A percentile compares a stretch with the other conserved stretches of the same genome.
Evolutionary conservation across 2,797 vertebrate genomes (phyloP).

Genomic region (Phataginus tetradactyla): DNA sequence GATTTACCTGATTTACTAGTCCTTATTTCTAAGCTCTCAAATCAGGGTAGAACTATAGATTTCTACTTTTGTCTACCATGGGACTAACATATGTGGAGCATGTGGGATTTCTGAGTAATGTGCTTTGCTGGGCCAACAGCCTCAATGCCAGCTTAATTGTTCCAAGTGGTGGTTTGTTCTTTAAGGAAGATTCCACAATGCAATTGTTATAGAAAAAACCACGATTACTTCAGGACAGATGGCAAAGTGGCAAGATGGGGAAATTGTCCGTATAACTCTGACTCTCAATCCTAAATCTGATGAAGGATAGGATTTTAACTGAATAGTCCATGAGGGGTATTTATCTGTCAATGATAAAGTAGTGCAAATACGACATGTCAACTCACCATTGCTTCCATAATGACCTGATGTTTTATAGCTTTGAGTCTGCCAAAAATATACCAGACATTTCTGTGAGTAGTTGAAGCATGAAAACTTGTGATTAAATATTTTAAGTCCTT

Average conservation of each 20-base stretch:
- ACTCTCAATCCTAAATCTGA: slow-evolving; percentile 55
- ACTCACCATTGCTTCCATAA: no score
- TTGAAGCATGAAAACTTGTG: no score
- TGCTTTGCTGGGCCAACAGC: slow-evolving; percentile 62
- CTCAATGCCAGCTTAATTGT: slow-evolving; percentile 64
- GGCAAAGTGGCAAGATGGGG: slow-evolving; percentile 67
- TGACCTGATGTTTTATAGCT: no score
- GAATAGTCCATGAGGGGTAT: slow-evolving; percentile 13
- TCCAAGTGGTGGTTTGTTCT: slow-evolving; percentile 69
- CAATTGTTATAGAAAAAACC: slow-evolving; percentile 68
- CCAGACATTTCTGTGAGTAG: no score
- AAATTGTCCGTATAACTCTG: slow-evolving; percentile 67
- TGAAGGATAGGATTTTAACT: slow-evolving; percentile 50
- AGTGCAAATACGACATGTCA: no score
- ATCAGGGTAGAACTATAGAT: slow-evolving; percentile 20
- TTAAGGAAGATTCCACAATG: slow-evolving; percentile 68
- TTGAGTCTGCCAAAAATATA: no score
- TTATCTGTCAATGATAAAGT: not conserved
- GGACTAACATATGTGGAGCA: slow-evolving; percentile 56
- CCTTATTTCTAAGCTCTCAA: slow-evolving; percentile 23
- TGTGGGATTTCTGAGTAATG: slow-evolving; percentile 60
- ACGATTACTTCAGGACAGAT: slow-evolving; percentile 78
- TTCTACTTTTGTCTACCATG: slow-evolving; percentile 40
- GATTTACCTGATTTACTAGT: slow-evolving; percentile 6
- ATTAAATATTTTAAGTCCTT: no score